Evolutionary conservation across 2,888 invertebrate species (phyloP).

Genomic region (Notocelia uddmanniana): DNA sequence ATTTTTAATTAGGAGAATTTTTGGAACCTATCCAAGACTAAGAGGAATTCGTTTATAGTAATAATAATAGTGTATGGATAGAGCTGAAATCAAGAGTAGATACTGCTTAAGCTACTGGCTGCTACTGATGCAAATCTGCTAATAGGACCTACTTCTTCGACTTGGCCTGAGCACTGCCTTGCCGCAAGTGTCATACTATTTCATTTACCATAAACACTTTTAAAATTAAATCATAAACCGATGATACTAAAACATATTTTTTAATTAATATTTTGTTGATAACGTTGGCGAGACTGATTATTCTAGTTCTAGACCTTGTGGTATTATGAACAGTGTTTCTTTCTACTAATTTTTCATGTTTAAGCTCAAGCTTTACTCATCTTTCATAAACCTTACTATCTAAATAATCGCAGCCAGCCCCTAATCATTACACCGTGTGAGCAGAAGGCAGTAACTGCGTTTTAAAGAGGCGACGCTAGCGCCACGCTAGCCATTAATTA

Average conservation of each 20-base stretch:
- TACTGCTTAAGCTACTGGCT: neutral
- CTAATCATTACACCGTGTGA: constrained; percentile 33
- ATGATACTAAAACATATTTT: too few species aligned
- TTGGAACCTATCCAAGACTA: constrained; percentile 39
- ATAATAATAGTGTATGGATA: constrained; percentile 20
- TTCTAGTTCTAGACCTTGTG: neutral
- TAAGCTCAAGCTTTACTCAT: neutral
- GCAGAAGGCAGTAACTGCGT: constrained; percentile 66
- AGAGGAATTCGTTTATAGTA: constrained; percentile 30
- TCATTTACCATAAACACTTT: neutral
- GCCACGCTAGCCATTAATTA: constrained; percentile 77
- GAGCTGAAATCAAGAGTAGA: neutral
- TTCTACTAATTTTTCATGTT: neutral
- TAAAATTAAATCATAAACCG: too few species aligned
- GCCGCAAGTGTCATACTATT: neutral
- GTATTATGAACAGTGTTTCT: neutral
- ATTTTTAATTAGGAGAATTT: constrained; percentile 43
- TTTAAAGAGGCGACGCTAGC: constrained; percentile 75
- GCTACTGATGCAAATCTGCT: neutral
- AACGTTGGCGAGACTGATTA: neutral
- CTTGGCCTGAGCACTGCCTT: neutral
- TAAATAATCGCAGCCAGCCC: constrained; percentile 4
- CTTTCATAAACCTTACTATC: constrained; percentile 12
- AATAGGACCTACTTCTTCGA: neutral
- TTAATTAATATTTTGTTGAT: neutral